Conservation (phyloP, 2,888 invertebrate species). For the Nemurella pictetii region DNA sequence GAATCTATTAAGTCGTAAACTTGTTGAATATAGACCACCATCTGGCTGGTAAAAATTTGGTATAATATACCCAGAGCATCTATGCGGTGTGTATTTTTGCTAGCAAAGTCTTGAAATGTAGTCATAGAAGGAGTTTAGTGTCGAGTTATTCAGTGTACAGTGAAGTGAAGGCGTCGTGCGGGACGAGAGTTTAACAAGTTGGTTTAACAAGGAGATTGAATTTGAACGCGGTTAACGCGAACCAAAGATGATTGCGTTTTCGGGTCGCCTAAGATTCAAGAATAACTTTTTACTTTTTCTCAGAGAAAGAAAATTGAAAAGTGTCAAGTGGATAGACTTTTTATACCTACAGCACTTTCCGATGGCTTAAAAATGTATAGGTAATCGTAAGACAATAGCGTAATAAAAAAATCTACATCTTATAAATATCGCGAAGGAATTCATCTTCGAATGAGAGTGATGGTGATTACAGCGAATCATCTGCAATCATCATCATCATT, state of each 20-base stretch:
- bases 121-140: neutral
- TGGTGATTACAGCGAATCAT: neutral
- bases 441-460: neutral
- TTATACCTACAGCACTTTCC: too few species aligned
- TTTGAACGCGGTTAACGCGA: neutral
- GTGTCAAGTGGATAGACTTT: neutral
- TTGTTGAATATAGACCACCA: neutral
- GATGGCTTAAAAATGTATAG: too few species aligned
- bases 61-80: neutral
- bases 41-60: neutral
- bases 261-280: neutral
- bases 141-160: neutral
- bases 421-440: neutral
- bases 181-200: neutral
- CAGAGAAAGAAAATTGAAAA: too few species aligned
- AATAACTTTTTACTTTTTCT: neutral
- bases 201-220: neutral
- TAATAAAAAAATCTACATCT: neutral
- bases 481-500: neutral
- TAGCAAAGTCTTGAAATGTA: neutral
- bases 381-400: neutral
- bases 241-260: neutral
- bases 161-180: neutral
- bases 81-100: neutral
- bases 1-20: conserved; percentile 12